Percentiles rank a stretch among this genome's conserved stretches.
These are phyloP conservation scores for Drosophila leontia DNA, from an alignment of 1,140 invertebrate genomes.

Conservation along the genomic window DNA sequence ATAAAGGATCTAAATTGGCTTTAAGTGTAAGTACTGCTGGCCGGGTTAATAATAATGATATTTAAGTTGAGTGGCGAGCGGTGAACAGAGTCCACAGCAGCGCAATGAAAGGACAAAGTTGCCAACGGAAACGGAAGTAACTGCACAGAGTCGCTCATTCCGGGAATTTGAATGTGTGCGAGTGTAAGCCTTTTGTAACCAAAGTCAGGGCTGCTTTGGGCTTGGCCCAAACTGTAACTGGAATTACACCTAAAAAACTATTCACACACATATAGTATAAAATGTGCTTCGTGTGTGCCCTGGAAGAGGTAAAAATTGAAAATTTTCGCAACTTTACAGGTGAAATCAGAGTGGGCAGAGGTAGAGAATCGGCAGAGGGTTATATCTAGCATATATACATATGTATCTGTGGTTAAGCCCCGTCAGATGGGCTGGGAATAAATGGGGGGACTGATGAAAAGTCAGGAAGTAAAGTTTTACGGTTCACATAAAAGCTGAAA, in stretches of 20 bases:
- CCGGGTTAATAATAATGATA: slow-evolving; percentile 81
- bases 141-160: slow-evolving; percentile 53
- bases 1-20: background rate
- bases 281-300: slow-evolving; percentile 50
- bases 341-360: slow-evolving; percentile 11
- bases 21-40: slow-evolving; percentile 38
- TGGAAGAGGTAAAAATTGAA: slow-evolving; percentile 68
- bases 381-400: slow-evolving; percentile 21
- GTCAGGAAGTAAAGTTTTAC: slow-evolving; percentile 83
- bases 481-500: slow-evolving; percentile 83
- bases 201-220: slow-evolving; percentile 21
- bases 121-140: slow-evolving; percentile 79
- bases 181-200: slow-evolving; percentile 62
- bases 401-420: slow-evolving; percentile 38
- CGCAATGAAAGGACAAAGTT: slow-evolving; percentile 73
- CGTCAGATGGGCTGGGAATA: slow-evolving; percentile 20
- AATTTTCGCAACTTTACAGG: slow-evolving; percentile 47
- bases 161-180: slow-evolving; percentile 18
- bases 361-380: background rate
- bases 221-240: slow-evolving; percentile 74
- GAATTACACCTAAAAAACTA: slow-evolving; percentile 69
- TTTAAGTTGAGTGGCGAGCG: slow-evolving; percentile 56
- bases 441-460: slow-evolving; percentile 64
- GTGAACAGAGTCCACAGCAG: slow-evolving; percentile 18
- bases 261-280: slow-evolving; percentile 37